These are phyloP conservation scores for Branchipolynoe longqiensis DNA, from an alignment of 2,888 invertebrate species.

Conservation along the genomic window DNA sequence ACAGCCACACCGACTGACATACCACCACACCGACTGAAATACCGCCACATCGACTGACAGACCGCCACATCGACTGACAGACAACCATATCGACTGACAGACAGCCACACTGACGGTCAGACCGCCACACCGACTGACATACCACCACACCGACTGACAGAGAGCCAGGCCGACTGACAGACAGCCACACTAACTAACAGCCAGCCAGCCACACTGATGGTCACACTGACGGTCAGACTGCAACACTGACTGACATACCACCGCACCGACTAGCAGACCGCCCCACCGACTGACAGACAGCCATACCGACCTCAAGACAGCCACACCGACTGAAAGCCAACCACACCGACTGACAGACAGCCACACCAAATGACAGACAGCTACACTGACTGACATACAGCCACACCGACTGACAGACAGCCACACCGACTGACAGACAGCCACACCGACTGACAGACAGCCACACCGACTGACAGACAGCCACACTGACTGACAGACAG, in stretches of 20 bases:
- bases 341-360: not conserved
- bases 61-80: not conserved
- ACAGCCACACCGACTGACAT: not conserved
- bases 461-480: not conserved
- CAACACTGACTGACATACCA: not conserved
- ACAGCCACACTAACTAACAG: not conserved
- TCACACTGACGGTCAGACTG: not conserved
- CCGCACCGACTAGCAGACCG: not conserved
- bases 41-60: slow-evolving; percentile 9
- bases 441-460: not conserved
- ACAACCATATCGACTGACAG: not conserved
- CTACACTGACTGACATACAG: not conserved
- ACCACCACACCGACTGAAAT: not conserved
- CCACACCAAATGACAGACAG: not conserved
- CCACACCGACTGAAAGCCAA: not conserved
- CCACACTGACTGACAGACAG: not conserved
- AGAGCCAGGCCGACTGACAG: not conserved
- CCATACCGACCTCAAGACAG: not conserved
- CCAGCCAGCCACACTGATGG: not conserved
- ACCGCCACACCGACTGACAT: not conserved
- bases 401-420: not conserved
- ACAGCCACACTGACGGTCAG: not conserved
- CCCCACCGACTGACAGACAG: not conserved
- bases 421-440: not conserved
- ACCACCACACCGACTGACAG: not conserved